Base-by-base conservation (phyloP, 2,797 vertebrate species). In the Notolepis coatsorum region DNA sequence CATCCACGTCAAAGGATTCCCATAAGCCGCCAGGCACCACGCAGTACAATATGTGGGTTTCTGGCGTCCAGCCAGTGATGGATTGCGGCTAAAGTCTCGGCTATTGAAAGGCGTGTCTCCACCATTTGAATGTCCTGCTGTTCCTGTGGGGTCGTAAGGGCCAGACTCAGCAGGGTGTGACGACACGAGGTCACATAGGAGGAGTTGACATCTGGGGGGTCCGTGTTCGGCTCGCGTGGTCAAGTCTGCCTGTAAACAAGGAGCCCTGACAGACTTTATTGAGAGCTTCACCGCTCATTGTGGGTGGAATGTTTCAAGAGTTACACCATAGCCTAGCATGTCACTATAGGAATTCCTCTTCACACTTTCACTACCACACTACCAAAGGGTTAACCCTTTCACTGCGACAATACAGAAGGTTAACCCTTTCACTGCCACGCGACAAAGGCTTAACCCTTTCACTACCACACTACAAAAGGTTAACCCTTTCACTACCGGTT, bases 141-240 rank as follows among this genome's bases (percentile, higher is more conserved):
- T 73, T 49, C 54, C 48, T 28, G 2, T 30, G 52, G 51, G 51
- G 43, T 23, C 56, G 58, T 62, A 68, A 62, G 45, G 70, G 49
- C 54, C 65, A 51, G 60, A 70, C 56, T 68, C 79, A 81, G 69
- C 69, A 68, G 67, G 64, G 65, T 51, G 71, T 62, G 66, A 70
- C 67, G 59, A 59, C 24, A 37, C 47, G 38, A 53, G 39, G 47
- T 51, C 61, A 65, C 38, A 42, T 47, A 52, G 55, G 57, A 71
- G 47, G 57, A 64, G 73, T 13, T 49, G 8, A 12, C 35, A 55
- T 30, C 27, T 53, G 60, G 60, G 39, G 28, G 60, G 60, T 43
- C 60, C 27, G 8, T 20, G 6, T 13, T 27, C 28, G 39, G 20
- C 1, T 5, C 10, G 28, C 4, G 21, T 37, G 31, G 12, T 5